phyloP scores from a whole-genome alignment of 2,113 vertebrate genomes.

The Odontesthes bonariensis region DNA sequence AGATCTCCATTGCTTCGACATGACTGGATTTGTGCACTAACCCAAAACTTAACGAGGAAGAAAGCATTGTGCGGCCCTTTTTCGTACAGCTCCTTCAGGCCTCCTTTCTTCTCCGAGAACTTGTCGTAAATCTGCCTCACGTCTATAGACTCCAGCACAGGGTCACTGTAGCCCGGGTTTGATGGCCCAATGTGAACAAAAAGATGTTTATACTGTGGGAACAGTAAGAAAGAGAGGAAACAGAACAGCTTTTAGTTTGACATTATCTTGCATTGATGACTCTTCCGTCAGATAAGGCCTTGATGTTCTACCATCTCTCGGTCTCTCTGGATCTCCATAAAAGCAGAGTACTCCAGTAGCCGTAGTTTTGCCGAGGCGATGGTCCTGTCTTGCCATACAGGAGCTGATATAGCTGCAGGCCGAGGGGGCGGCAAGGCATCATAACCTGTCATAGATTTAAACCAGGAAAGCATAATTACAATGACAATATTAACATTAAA shows the following conservation, averaged over 20 bases:
- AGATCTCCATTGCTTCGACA: background rate
- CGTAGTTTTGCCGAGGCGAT: slow-evolving; percentile 92
- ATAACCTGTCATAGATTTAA: slow-evolving; percentile 82
- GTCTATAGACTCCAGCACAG: slow-evolving; percentile 92
- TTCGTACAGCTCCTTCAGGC: slow-evolving; percentile 95
- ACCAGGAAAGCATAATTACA: slow-evolving; percentile 9
- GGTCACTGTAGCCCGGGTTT: slow-evolving; percentile 92
- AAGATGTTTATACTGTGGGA: slow-evolving; percentile 92
- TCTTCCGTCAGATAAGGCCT: background rate
- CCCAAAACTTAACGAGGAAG: slow-evolving; percentile 98
- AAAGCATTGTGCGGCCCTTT: slow-evolving; percentile 94
- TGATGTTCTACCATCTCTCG: slow-evolving; percentile 87
- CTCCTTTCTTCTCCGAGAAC: slow-evolving; percentile 96
- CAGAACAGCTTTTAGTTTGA: too few species aligned
- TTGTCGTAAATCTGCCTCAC: slow-evolving; percentile 98
- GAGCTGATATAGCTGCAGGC: slow-evolving; percentile 88
- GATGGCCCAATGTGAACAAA: slow-evolving; percentile 96
- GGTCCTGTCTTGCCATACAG: slow-evolving; percentile 95
- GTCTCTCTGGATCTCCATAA: slow-evolving; percentile 94
- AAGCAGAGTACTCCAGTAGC: slow-evolving; percentile 94
- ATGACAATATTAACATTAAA: background rate
- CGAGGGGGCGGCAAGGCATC: slow-evolving; percentile 89
- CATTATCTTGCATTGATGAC: background rate
- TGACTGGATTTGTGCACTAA: slow-evolving; percentile 61
- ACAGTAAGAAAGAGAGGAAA: background rate